These are phyloP conservation scores for Sesia bembeciformis DNA, from an alignment of 2,888 invertebrate genomes.

Conservation along the genomic window DNA sequence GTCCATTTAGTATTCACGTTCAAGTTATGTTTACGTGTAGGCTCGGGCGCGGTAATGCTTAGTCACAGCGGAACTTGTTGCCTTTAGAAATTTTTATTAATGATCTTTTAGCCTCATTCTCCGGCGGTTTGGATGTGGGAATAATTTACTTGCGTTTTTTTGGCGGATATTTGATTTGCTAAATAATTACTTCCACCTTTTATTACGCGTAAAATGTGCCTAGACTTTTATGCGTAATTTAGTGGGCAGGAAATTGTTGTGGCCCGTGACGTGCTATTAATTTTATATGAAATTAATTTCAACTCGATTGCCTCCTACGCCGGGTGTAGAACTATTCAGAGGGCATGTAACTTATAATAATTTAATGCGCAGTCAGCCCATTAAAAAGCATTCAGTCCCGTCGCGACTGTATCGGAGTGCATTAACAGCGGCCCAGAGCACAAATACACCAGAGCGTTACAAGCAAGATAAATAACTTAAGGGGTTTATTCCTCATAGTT, in stretches of 20 bases:
- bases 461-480: background rate
- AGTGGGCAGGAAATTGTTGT: no score
- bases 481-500: background rate
- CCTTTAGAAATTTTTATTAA: slow-evolving; percentile 49
- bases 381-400: slow-evolving; percentile 58
- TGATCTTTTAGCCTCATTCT: slow-evolving; percentile 21
- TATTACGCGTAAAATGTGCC: no score
- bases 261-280: background rate
- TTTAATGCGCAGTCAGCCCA: slow-evolving; percentile 43
- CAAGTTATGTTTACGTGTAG: slow-evolving; percentile 10
- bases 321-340: slow-evolving; percentile 11
- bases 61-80: slow-evolving; percentile 47
- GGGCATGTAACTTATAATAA: slow-evolving; percentile 31
- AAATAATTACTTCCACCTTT: background rate
- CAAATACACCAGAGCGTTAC: background rate
- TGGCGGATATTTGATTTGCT: slow-evolving; percentile 9
- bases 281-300: background rate
- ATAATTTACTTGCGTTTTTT: slow-evolving; percentile 33
- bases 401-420: slow-evolving; percentile 30
- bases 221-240: no score
- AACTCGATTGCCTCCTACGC: background rate
- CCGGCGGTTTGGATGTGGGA: slow-evolving; percentile 20
- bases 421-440: slow-evolving; percentile 20
- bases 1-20: slow-evolving; percentile 34
- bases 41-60: slow-evolving; percentile 26